Evolutionary conservation across 2,888 invertebrate genomes (phyloP).

Genomic region (Seladonia tumulorum): DNA sequence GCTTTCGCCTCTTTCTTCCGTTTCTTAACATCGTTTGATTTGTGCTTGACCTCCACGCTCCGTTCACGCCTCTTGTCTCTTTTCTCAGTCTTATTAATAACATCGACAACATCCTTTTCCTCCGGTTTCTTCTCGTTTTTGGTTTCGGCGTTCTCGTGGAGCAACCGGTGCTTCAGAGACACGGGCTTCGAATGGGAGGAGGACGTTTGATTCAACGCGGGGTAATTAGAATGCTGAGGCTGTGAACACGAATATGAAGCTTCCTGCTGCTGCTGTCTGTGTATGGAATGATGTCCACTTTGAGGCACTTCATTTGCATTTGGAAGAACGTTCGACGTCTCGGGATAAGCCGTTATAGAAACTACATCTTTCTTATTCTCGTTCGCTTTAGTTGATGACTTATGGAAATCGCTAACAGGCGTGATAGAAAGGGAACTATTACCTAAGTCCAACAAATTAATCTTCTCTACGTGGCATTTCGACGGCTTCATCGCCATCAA

Average conservation of each 20-base stretch:
- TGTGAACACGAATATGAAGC: constrained; percentile 60
- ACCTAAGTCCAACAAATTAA: constrained; percentile 80
- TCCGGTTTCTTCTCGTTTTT: constrained; percentile 71
- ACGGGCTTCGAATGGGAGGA: constrained; percentile 63
- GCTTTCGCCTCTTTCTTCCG: constrained; percentile 74
- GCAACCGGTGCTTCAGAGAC: constrained; percentile 75
- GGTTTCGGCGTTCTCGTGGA: constrained; percentile 74
- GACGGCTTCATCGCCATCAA: constrained; percentile 77
- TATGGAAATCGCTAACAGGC: constrained; percentile 80
- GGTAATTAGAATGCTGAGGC: constrained; percentile 57
- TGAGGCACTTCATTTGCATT: constrained; percentile 67
- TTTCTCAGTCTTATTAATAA: constrained; percentile 72
- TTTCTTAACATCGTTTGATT: constrained; percentile 75
- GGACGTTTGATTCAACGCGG: constrained; percentile 59
- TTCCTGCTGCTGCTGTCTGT: constrained; percentile 57
- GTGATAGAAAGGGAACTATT: constrained; percentile 81
- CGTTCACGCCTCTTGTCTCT: constrained; percentile 67
- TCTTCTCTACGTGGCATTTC: constrained; percentile 75
- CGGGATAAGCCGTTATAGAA: constrained; percentile 80
- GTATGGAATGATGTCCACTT: constrained; percentile 64
- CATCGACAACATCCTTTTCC: constrained; percentile 73
- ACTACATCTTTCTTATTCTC: constrained; percentile 80
- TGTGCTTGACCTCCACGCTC: constrained; percentile 71
- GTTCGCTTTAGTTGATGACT: constrained; percentile 67
- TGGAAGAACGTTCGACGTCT: constrained; percentile 65